Evolutionary conservation across 2,888 invertebrate species (phyloP).

Genomic region (Diarsia brunnea): DNA sequence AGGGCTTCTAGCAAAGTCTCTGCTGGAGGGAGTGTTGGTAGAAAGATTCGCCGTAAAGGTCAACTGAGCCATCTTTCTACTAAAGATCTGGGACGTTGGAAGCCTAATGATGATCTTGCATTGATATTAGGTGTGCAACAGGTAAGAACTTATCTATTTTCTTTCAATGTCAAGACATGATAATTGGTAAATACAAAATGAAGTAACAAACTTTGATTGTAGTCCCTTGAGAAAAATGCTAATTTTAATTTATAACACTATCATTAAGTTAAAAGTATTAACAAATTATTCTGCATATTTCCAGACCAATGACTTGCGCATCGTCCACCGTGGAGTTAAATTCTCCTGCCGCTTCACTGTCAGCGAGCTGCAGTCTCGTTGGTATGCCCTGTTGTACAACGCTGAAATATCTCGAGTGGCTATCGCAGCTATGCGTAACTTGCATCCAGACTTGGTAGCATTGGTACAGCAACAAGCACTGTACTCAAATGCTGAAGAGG

Average conservation of each 20-base stretch:
- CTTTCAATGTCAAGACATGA: background rate
- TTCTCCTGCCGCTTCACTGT: slow-evolving; percentile 99
- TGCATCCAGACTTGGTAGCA: slow-evolving; percentile 97
- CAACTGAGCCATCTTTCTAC: slow-evolving; percentile 93
- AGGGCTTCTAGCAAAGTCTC: slow-evolving; percentile 85
- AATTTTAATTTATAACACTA: no score
- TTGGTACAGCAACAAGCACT: slow-evolving; percentile 97
- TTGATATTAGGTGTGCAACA: slow-evolving; percentile 98
- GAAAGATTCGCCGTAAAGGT: slow-evolving; percentile 91
- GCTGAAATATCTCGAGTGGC: slow-evolving; percentile 98
- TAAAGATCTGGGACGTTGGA: slow-evolving; percentile 98
- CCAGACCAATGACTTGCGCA: slow-evolving; percentile 94
- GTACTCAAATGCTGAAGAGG: slow-evolving; percentile 97
- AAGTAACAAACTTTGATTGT: background rate
- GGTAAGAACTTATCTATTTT: slow-evolving; percentile 79
- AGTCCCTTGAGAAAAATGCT: background rate
- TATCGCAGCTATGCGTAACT: slow-evolving; percentile 97
- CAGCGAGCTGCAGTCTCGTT: slow-evolving; percentile 98
- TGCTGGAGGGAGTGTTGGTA: slow-evolving; percentile 81
- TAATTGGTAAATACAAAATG: background rate
- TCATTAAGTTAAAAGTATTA: background rate
- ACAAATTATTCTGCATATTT: slow-evolving; percentile 50
- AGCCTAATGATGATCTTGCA: slow-evolving; percentile 98
- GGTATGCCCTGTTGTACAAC: slow-evolving; percentile 99
- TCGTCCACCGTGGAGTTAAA: slow-evolving; percentile 97